Evolutionary conservation across 2,888 invertebrate genomes (phyloP).

Genomic region (Gibbula magus): DNA sequence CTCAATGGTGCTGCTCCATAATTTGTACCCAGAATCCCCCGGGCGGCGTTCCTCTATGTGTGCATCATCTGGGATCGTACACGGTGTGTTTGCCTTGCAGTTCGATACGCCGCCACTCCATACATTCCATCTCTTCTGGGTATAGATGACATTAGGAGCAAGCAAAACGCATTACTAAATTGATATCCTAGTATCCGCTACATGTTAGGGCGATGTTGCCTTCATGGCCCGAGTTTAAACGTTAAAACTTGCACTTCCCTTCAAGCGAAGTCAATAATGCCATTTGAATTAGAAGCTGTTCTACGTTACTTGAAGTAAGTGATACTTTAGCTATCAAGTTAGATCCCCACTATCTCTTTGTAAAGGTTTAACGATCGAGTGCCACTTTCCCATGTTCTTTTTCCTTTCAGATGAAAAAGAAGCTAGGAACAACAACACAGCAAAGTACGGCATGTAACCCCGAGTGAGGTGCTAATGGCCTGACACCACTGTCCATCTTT

Average conservation of each 20-base stretch:
- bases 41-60: not conserved
- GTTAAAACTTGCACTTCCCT: not conserved
- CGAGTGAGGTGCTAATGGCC: too few relatives aligned
- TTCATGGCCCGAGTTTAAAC: not conserved
- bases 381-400: too few relatives aligned
- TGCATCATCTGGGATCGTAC: not conserved
- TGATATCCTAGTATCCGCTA: not conserved
- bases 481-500: too few relatives aligned
- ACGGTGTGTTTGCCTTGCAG: not conserved
- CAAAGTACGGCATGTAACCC: too few relatives aligned
- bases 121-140: not conserved
- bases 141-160: not conserved
- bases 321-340: not conserved
- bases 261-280: not conserved
- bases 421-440: too few relatives aligned
- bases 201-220: not conserved
- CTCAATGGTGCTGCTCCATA: too few relatives aligned
- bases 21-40: not conserved
- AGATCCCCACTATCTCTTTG: too few relatives aligned
- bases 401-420: too few relatives aligned
- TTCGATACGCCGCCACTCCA: not conserved
- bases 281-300: not conserved
- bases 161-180: constrained; percentile 8
- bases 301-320: not conserved
- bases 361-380: too few relatives aligned